These are phyloP conservation scores for Cheilosia variabilis DNA, from an alignment of 2,888 invertebrate species.

Conservation along the genomic window DNA sequence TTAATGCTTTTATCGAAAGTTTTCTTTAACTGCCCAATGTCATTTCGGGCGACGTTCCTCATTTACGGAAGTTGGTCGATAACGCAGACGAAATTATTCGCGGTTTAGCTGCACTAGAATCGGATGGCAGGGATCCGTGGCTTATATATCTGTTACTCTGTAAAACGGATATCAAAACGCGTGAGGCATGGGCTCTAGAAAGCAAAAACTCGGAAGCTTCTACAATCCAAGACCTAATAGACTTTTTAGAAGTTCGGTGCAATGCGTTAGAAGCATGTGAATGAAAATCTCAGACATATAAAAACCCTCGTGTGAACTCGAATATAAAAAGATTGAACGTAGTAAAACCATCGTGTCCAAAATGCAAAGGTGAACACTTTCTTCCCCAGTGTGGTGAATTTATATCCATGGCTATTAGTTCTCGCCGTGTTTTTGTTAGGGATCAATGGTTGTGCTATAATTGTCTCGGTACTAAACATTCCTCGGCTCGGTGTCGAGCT, in stretches of 20 bases:
- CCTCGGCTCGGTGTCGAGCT: too few relatives aligned
- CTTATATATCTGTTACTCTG: background rate
- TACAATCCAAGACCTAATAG: background rate
- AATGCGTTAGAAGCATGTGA: constrained; percentile 25
- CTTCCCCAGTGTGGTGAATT: background rate
- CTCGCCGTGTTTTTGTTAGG: too few relatives aligned
- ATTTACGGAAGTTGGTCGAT: background rate
- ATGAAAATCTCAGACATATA: background rate
- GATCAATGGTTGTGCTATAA: too few relatives aligned
- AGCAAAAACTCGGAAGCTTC: background rate
- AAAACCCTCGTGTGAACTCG: too few relatives aligned
- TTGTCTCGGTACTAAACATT: too few relatives aligned
- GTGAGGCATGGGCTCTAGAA: constrained; percentile 2
- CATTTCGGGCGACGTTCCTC: background rate
- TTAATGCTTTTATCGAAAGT: background rate
- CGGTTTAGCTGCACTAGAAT: constrained; percentile 5
- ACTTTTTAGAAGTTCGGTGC: background rate
- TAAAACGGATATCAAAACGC: constrained; percentile 8
- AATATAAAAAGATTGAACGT: too few relatives aligned
- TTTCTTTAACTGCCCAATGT: background rate
- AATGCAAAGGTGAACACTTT: background rate
- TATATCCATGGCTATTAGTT: background rate
- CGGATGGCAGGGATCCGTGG: constrained; percentile 9
- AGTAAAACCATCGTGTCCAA: background rate
- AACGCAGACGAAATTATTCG: background rate